phyloP scores from a whole-genome alignment of 2,797 vertebrate genomes.

The Loris lydekkerianus region DNA sequence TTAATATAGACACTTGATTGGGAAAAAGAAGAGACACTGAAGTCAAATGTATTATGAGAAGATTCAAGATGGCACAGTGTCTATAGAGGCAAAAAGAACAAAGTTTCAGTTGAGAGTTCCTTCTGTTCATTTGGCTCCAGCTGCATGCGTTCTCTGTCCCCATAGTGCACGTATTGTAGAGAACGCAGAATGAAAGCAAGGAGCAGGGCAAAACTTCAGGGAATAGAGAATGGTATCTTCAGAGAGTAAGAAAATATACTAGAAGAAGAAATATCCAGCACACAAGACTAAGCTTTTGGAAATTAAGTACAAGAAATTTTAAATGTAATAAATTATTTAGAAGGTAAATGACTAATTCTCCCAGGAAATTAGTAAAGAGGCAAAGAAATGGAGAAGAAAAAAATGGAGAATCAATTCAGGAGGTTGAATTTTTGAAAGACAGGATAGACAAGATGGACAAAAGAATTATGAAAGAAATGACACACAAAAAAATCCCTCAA shows the following conservation, averaged over 20 bases:
- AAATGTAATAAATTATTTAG: neutral
- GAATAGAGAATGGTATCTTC: neutral
- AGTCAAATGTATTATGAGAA: neutral
- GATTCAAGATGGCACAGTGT: neutral
- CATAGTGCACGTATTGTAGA: neutral
- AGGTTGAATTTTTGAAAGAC: slow-evolving; percentile 47
- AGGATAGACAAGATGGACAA: slow-evolving; percentile 39
- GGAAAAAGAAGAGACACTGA: neutral
- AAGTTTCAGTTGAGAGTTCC: neutral
- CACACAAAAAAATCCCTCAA: neutral
- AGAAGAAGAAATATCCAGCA: neutral
- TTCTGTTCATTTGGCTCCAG: neutral
- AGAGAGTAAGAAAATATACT: neutral
- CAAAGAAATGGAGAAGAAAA: neutral
- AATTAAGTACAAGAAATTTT: neutral
- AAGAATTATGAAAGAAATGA: slow-evolving; percentile 46
- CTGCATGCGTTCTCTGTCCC: neutral
- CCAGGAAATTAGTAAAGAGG: neutral
- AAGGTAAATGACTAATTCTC: neutral
- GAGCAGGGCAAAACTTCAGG: neutral
- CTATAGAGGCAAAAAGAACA: neutral
- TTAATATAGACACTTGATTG: neutral
- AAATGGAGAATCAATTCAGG: slow-evolving; percentile 5
- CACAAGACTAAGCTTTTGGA: neutral
- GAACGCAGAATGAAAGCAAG: neutral